Evolutionary conservation across 2,113 vertebrate genomes (phyloP).

Genomic region (Patagioenas fasciata): DNA sequence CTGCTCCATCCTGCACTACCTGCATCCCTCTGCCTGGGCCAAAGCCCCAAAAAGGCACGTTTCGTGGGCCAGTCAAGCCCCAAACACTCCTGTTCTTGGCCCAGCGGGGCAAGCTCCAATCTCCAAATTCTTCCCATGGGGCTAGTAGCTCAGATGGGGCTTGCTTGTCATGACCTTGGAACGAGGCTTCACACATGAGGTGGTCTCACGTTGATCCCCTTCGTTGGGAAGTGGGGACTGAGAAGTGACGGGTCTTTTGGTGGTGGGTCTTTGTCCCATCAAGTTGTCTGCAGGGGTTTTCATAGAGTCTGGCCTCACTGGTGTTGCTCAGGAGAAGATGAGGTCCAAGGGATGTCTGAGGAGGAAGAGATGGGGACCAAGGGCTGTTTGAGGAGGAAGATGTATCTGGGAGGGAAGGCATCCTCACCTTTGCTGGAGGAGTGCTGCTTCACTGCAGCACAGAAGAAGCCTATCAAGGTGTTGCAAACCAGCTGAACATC

Average conservation of each 20-base stretch:
- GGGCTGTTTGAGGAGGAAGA: neutral
- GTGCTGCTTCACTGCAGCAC: neutral
- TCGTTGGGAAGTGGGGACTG: neutral
- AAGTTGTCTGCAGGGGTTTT: neutral
- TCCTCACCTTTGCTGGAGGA: neutral
- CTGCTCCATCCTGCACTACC: neutral
- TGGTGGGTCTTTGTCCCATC: neutral
- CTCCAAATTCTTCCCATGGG: neutral
- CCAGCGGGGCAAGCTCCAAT: neutral
- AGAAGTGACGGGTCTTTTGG: neutral
- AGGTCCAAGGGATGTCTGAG: neutral
- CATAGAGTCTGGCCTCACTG: neutral
- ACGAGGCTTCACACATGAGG: accelerated
- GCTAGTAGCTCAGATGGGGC: neutral
- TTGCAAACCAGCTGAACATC: neutral
- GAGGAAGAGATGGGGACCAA: neutral
- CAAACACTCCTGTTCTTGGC: neutral
- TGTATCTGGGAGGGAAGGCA: neutral
- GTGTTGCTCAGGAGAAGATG: neutral
- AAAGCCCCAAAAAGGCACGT: neutral
- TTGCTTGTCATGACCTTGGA: accelerated
- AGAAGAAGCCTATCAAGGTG: neutral
- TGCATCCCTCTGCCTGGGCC: neutral
- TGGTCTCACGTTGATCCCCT: neutral
- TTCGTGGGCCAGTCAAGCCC: neutral